These are phyloP conservation scores for Synanceia verrucosa DNA, from an alignment of 2,797 vertebrate species.

Conservation along the genomic window DNA sequence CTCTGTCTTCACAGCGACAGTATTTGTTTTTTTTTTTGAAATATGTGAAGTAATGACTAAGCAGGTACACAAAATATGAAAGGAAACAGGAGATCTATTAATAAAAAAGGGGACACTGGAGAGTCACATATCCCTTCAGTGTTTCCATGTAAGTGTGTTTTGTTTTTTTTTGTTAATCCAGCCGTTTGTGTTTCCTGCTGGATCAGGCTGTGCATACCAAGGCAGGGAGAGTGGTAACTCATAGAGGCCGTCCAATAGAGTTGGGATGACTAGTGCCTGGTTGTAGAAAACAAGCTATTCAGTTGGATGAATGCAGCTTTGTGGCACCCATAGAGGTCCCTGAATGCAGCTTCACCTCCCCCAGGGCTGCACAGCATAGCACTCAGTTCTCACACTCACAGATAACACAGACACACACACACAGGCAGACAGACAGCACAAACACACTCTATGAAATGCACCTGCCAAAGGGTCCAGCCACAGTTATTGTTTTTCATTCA, in stretches of 20 bases:
- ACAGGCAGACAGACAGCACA: neutral
- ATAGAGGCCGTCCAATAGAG: slow-evolving; percentile 70
- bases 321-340: slow-evolving; percentile 70
- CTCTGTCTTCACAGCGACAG: neutral
- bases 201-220: slow-evolving; percentile 74
- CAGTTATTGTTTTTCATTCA: neutral
- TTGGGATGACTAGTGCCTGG: slow-evolving; percentile 67
- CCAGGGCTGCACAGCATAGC: slow-evolving; percentile 63
- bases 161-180: slow-evolving; percentile 47
- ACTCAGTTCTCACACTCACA: slow-evolving; percentile 72
- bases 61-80: neutral
- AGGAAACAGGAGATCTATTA: slow-evolving; percentile 9
- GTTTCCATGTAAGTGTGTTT: slow-evolving; percentile 45
- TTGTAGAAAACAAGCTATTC: slow-evolving; percentile 81
- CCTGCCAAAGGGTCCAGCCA: neutral
- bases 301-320: slow-evolving; percentile 83
- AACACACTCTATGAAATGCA: slow-evolving; percentile 12
- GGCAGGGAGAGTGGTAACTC: slow-evolving; percentile 69
- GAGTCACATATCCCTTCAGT: slow-evolving; percentile 16
- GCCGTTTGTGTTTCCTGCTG: slow-evolving; percentile 61
- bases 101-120: neutral
- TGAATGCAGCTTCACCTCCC: slow-evolving; percentile 74
- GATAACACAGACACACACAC: slow-evolving; percentile 11
- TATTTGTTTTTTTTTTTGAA: too few relatives aligned
- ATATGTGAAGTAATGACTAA: slow-evolving; percentile 1